These are phyloP conservation scores for Venturia canescens DNA, from an alignment of 1,140 invertebrate species.

Conservation along the genomic window DNA sequence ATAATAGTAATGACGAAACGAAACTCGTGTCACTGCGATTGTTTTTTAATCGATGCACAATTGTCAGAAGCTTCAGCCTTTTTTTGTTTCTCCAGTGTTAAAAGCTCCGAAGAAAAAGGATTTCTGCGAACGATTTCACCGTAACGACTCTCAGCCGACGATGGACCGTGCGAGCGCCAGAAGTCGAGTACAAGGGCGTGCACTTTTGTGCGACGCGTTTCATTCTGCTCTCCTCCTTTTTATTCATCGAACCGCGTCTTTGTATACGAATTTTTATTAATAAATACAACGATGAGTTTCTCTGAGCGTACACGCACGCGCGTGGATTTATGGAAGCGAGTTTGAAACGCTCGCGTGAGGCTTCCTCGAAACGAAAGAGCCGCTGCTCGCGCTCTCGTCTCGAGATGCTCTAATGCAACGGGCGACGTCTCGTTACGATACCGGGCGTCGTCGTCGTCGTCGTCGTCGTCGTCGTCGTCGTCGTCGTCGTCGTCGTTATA, in stretches of 20 bases:
- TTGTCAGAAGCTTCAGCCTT: background rate
- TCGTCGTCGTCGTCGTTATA: conserved; percentile 14
- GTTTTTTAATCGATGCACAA: too few relatives aligned
- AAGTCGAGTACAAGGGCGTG: background rate
- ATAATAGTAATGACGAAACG: too few relatives aligned
- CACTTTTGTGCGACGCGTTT: background rate
- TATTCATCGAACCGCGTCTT: background rate
- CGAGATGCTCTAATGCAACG: background rate
- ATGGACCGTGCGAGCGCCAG: background rate
- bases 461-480: too few relatives aligned
- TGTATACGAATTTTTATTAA: too few relatives aligned
- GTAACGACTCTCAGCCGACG: background rate
- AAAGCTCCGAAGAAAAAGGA: background rate
- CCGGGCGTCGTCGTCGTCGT: conserved; percentile 1
- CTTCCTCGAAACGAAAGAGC: background rate
- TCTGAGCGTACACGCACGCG: too few relatives aligned
- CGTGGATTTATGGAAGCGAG: too few relatives aligned
- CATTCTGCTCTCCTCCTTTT: background rate
- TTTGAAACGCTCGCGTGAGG: background rate
- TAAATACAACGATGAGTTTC: too few relatives aligned
- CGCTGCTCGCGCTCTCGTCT: background rate
- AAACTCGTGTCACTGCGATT: too few relatives aligned
- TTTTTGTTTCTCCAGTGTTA: background rate
- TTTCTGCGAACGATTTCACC: background rate
- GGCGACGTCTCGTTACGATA: background rate